Percentiles rank a stretch among this genome's conserved stretches.
Conservation (phyloP, 1,140 invertebrate species). For the Drosophila jambulina region DNA sequence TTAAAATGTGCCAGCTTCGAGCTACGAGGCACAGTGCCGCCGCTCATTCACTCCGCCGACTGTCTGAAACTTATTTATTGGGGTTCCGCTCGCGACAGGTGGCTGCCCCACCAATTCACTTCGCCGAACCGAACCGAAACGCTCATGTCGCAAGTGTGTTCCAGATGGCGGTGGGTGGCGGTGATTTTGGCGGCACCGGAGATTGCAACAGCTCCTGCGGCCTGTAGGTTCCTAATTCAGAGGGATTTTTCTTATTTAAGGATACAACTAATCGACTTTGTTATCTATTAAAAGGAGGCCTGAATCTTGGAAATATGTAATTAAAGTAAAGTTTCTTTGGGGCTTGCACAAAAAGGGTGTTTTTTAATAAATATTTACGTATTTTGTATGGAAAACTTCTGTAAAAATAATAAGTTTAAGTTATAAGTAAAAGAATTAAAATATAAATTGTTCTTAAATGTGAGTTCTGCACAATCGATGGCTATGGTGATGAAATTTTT, state of each 20-base stretch:
- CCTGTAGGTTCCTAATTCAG: not conserved
- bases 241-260: not conserved
- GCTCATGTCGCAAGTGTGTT: constrained; percentile 33
- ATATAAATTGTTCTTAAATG: too few relatives aligned
- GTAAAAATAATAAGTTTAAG: too few relatives aligned
- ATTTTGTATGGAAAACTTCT: too few relatives aligned
- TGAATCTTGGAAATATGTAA: not conserved
- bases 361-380: too few relatives aligned
- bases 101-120: constrained; percentile 59
- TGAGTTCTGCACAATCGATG: too few relatives aligned
- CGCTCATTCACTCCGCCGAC: constrained; percentile 17
- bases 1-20: constrained; percentile 74
- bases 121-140: constrained; percentile 6
- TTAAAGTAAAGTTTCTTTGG: too few relatives aligned
- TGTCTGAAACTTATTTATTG: constrained; percentile 61
- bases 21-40: constrained; percentile 18
- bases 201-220: not conserved
- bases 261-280: not conserved
- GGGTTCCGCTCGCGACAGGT: constrained; percentile 71
- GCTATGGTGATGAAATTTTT: too few relatives aligned
- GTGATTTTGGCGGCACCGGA: constrained; percentile 12
- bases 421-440: too few relatives aligned
- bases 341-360: too few relatives aligned
- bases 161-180: constrained; percentile 4
- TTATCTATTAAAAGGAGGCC: not conserved